A percentile compares a stretch with the other conserved stretches of the same genome.
These are phyloP conservation scores for Tetramorium bicarinatum DNA, from an alignment of 2,888 invertebrate genomes.

Conservation along the genomic window DNA sequence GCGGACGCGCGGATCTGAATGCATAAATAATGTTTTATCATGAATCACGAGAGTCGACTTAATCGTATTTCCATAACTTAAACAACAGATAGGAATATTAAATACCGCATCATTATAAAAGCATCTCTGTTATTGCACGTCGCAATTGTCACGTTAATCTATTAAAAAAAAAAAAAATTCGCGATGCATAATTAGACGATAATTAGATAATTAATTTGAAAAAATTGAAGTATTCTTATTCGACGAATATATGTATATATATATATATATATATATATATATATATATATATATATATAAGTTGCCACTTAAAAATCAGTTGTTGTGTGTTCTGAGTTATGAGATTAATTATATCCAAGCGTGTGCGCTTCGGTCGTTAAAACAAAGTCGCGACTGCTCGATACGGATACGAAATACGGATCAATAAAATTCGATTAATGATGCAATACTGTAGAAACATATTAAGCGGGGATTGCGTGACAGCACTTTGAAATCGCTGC, in stretches of 20 bases:
- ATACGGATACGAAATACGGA: constrained; percentile 2
- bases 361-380: not conserved
- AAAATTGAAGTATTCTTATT: not conserved
- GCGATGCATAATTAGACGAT: not conserved
- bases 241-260: not conserved
- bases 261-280: too few relatives aligned
- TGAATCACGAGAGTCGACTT: constrained; percentile 12
- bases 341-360: not conserved
- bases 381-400: not conserved
- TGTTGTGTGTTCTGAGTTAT: not conserved
- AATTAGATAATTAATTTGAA: not conserved
- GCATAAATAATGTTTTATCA: constrained; percentile 32
- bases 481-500: constrained; percentile 40
- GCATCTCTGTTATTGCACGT: not conserved
- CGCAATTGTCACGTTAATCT: not conserved
- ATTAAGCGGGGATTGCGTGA: constrained; percentile 42
- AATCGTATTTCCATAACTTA: constrained; percentile 23
- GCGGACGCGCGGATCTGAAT: constrained; percentile 20
- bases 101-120: not conserved
- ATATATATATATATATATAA: too few relatives aligned
- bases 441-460: constrained; percentile 37
- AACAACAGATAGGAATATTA: not conserved
- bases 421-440: constrained; percentile 35
- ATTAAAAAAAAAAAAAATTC: not conserved
- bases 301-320: not conserved